Base-by-base conservation (phyloP, 2,113 vertebrate genomes). In the Hippocampus zosterae region DNA sequence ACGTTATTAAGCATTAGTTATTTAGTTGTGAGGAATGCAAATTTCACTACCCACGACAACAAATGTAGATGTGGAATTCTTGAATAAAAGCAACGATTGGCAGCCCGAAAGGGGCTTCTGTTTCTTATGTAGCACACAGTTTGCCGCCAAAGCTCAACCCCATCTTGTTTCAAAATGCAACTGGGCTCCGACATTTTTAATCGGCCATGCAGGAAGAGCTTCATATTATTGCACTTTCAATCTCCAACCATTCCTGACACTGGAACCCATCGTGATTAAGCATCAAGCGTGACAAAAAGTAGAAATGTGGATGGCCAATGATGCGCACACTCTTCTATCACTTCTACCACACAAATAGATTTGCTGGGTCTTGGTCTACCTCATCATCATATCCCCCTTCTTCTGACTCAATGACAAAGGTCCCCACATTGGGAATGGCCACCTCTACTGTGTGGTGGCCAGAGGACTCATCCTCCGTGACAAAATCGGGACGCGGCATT, bases 371-470 rank as follows among this genome's bases (percentile, higher is more conserved):
- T n/a, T 85, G 65, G 42, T 79, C 93, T 98, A 99, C 96, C 97
- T 99, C 94, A 40, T 99, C 96, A 86, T 99, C 96, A 91, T 98
- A 98, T 87, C 96, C 96, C 91, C 95, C 95, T 92, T 95, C 94
- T 91, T 96, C 93, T 91, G 95, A 93, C 90, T 96, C 93, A 93
- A 95, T 94, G 88, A 97, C 92, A 91, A 96, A 95, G 84, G 94
- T 95, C 88, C 95, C 96, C 93, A 98, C 88, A 78, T 95, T 93
- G 80, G 96, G 95, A 81, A 96, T 95, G 88, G 94, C 94, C 92
- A 98, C 95, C 92, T 99, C 94, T 87, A 97, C 91, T 80, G 93
- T 94, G 89, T 88, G 94, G 89, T 96, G 95, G 80, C 89, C 90
- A 77, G 90, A 85, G 92, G 89, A 87, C 88, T 90, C 93, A 79